Base-by-base conservation (phyloP, 2,888 invertebrate genomes). In the Drosophila anomalata region DNA sequence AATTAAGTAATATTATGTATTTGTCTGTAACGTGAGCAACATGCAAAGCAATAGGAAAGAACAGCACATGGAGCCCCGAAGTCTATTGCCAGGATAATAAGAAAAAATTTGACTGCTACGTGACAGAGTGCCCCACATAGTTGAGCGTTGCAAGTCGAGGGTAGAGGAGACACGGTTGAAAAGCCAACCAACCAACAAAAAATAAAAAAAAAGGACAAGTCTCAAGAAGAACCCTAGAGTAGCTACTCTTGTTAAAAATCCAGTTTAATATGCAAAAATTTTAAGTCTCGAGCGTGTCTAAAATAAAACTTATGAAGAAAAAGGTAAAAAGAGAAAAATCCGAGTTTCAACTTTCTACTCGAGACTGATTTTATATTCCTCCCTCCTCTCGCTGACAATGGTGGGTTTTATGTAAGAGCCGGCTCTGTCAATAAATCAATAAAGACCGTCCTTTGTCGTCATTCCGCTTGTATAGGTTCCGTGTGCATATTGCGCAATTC, bases 1-100 rank as follows among this genome's bases (percentile, higher is more conserved):
- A 84, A 86, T 88, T 76, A 88, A 88, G 78, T 86, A 86, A 79
- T 86, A 73, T 88, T 77, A 83, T 88, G 76, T 86, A 88, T 86
- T 88, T 88, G 84, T 74, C 87, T 83, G 76, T 79, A 86, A 88
- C 87, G 84, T 88, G 88, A 84, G 87, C 39, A 42, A 73, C 76
- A 86, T 84, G 55, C 71, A 67, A 62, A 86, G 59, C 42, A 51
- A 33, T 42, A 29, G 22, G 54, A 48, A 55, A 20, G 59, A 59
- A 57, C 58, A 56, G 62, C 67, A 53, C 33, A 33, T 29, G 7
- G 56, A 60, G 50, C 42, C 29, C 24, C 59, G 53, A 53, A 39
- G 65, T 65, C 77, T 52, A 61, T 52, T 46, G 58, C 8, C n/a
- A 33, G 73, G 41, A 79, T 89, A 88, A 86, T 88, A 76, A 77